phyloP scores from a whole-genome alignment of 2,888 invertebrate species.

The Drosophila kuntzei region DNA sequence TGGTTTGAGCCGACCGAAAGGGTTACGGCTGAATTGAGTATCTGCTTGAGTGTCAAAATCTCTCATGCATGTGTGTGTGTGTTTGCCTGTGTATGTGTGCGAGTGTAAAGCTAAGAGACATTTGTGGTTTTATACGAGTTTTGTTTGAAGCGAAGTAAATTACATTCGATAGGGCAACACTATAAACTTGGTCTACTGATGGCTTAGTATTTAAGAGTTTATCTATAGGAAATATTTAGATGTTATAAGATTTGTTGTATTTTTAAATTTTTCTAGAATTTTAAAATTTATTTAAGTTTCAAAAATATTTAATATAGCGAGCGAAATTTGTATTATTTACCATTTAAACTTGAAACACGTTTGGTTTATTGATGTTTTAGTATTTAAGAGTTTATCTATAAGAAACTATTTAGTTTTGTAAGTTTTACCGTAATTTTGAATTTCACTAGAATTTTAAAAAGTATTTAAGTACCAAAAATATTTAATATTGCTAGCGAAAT shows the following conservation, averaged over 20 bases:
- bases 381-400: too few relatives aligned
- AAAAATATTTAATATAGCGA: too few relatives aligned
- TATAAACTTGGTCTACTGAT: slow-evolving; percentile 1
- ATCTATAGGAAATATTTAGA: background rate
- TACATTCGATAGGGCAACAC: slow-evolving; percentile 23
- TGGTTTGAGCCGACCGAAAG: slow-evolving; percentile 66
- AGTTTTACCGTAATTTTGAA: too few relatives aligned
- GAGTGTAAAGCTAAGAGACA: slow-evolving; percentile 33
- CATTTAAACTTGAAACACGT: background rate
- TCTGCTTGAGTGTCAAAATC: slow-evolving; percentile 53
- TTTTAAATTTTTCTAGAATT: too few relatives aligned
- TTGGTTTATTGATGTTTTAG: too few relatives aligned
- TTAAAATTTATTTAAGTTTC: too few relatives aligned
- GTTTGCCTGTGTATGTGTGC: slow-evolving; percentile 6
- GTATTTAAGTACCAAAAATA: too few relatives aligned
- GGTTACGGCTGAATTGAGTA: slow-evolving; percentile 67
- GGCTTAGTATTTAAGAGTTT: background rate
- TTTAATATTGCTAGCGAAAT: too few relatives aligned
- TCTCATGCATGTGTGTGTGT: slow-evolving; percentile 5
- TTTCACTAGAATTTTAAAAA: too few relatives aligned
- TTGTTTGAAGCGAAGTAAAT: slow-evolving; percentile 35
- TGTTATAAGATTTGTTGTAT: background rate
- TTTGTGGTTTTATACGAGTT: slow-evolving; percentile 58
- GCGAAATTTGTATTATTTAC: too few relatives aligned
- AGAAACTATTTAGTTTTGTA: too few relatives aligned